phyloP scores from a whole-genome alignment of 2,797 vertebrate genomes.

The Lepidocolaptes lacrymiger region DNA sequence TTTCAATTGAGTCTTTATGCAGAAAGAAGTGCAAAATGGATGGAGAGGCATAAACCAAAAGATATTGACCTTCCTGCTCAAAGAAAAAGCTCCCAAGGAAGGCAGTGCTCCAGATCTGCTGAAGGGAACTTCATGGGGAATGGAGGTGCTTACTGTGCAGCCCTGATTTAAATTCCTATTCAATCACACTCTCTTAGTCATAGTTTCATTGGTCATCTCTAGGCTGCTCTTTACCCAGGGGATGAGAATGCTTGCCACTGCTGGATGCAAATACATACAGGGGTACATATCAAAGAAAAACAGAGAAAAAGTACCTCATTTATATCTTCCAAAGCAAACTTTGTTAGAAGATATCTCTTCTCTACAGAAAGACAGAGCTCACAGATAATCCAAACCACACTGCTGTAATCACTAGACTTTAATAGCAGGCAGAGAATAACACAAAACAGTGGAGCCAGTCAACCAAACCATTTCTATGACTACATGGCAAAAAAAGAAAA shows the following conservation, averaged over 20 bases:
- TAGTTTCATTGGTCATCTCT: neutral
- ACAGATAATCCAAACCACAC: neutral
- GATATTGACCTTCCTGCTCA: neutral
- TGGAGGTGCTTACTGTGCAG: neutral
- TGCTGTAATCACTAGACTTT: neutral
- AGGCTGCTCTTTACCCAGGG: neutral
- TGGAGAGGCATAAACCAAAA: neutral
- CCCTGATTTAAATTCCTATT: neutral
- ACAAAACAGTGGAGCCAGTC: neutral
- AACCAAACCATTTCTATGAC: neutral
- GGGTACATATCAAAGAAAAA: neutral
- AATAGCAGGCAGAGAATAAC: neutral
- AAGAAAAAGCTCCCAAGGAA: neutral
- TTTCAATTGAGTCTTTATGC: neutral
- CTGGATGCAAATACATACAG: neutral
- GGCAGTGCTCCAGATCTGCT: neutral
- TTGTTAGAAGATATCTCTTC: neutral
- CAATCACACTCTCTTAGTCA: neutral
- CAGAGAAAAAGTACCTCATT: neutral
- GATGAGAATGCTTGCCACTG: neutral
- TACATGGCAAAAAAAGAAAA: neutral
- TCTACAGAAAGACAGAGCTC: neutral
- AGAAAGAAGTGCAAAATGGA: neutral
- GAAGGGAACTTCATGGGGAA: neutral
- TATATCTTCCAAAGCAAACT: neutral